These are phyloP conservation scores for Xestia c-nigrum DNA, from an alignment of 2,888 invertebrate genomes.

Conservation along the genomic window DNA sequence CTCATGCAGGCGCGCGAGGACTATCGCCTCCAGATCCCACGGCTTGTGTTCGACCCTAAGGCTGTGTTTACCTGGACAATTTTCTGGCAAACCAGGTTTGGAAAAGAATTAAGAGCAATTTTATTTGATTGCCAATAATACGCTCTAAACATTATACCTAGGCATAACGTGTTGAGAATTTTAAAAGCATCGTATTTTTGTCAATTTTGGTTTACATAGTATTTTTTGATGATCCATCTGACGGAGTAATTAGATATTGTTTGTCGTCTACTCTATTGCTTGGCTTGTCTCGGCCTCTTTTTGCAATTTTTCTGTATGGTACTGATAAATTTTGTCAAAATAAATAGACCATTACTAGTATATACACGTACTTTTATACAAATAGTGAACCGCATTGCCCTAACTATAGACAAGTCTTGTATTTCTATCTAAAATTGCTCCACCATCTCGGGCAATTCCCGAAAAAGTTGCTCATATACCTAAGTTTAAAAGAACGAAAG, in stretches of 20 bases:
- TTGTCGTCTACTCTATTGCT: background rate
- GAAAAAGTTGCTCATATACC: background rate
- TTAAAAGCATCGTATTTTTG: too few relatives aligned
- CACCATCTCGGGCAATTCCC: background rate
- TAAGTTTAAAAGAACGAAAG: background rate
- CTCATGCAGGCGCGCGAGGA: too few relatives aligned
- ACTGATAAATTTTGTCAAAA: background rate
- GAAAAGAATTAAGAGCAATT: background rate
- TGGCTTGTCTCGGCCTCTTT: background rate
- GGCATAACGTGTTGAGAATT: too few relatives aligned
- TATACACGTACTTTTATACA: background rate
- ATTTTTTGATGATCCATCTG: too few relatives aligned
- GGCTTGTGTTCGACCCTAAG: conserved; percentile 26
- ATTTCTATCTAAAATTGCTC: background rate
- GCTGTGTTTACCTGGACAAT: background rate
- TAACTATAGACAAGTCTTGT: background rate
- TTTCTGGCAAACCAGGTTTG: background rate
- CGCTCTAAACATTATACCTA: too few relatives aligned
- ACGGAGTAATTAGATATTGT: too few relatives aligned
- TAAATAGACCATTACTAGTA: background rate
- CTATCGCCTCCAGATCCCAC: too few relatives aligned
- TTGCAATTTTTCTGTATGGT: background rate
- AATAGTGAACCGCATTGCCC: background rate
- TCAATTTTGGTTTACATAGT: too few relatives aligned
- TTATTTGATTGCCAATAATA: background rate